These are phyloP conservation scores for Pharmacophagus antenor DNA, from an alignment of 2,888 invertebrate genomes.

Conservation along the genomic window DNA sequence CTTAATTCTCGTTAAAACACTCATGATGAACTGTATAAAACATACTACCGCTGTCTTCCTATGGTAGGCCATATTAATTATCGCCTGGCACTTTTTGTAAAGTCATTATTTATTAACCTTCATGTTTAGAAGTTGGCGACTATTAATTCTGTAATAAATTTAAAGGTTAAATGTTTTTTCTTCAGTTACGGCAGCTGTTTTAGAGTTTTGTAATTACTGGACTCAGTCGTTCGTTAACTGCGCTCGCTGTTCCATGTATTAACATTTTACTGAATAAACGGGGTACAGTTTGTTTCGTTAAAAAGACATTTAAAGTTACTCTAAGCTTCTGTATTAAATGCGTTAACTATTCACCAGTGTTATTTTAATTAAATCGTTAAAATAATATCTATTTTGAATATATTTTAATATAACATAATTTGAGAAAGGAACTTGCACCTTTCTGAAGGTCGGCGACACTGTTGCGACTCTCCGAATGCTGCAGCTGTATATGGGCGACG, in stretches of 20 bases:
- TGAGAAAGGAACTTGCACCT: too few relatives aligned
- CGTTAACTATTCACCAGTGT: neutral
- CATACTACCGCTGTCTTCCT: neutral
- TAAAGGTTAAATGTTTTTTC: neutral
- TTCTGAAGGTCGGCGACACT: too few relatives aligned
- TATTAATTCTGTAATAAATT: neutral
- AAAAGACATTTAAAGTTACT: neutral
- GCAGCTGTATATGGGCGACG: too few relatives aligned
- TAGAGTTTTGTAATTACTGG: conserved; percentile 1
- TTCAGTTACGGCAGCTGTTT: neutral
- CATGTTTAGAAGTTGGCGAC: neutral
- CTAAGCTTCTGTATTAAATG: neutral
- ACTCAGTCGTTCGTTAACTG: neutral
- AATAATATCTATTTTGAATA: too few relatives aligned
- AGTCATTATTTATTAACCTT: neutral
- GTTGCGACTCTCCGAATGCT: too few relatives aligned
- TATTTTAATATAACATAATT: too few relatives aligned
- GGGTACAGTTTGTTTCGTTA: neutral
- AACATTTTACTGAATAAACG: neutral
- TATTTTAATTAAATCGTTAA: too few relatives aligned
- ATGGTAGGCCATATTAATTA: too few relatives aligned
- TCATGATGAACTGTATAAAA: too few relatives aligned
- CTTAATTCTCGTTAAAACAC: too few relatives aligned
- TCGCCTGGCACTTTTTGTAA: neutral
- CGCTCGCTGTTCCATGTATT: neutral